Percentiles rank a stretch among this genome's conserved stretches.
These are phyloP conservation scores for Cephus rjabovi DNA, from an alignment of 2,888 invertebrate species.

Conservation along the genomic window DNA sequence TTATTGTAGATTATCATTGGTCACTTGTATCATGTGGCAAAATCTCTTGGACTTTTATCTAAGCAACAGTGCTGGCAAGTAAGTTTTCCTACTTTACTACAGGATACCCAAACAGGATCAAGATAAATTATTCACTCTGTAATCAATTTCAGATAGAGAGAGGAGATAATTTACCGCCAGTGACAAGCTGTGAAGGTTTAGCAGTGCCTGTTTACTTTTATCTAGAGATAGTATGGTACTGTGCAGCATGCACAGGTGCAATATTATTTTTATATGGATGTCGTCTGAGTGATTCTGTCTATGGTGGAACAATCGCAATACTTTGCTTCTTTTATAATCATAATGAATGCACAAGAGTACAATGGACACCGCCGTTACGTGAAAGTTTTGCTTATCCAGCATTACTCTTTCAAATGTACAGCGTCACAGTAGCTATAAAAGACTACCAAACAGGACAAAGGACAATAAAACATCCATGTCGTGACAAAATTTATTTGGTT, in stretches of 20 bases:
- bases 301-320: constrained; percentile 80
- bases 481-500: constrained; percentile 6
- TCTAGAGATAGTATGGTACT: constrained; percentile 79
- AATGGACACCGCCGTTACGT: constrained; percentile 87
- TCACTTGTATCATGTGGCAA: constrained; percentile 68
- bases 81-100: constrained; percentile 6
- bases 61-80: constrained; percentile 66
- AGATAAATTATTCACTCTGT: constrained; percentile 37
- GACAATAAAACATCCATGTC: neutral
- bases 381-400: constrained; percentile 90
- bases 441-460: constrained; percentile 15
- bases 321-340: constrained; percentile 85
- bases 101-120: neutral
- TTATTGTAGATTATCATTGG: constrained; percentile 64
- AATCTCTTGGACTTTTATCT: constrained; percentile 50
- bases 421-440: constrained; percentile 67
- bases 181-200: constrained; percentile 82
- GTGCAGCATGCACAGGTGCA: constrained; percentile 78
- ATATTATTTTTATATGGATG: constrained; percentile 77
- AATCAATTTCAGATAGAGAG: constrained; percentile 69
- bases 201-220: constrained; percentile 88
- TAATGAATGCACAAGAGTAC: constrained; percentile 84
- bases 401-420: constrained; percentile 79
- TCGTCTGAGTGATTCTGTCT: constrained; percentile 76
- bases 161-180: constrained; percentile 72